Base-by-base conservation (phyloP, 2,888 invertebrate species). In the Malthinus flaveolus region DNA sequence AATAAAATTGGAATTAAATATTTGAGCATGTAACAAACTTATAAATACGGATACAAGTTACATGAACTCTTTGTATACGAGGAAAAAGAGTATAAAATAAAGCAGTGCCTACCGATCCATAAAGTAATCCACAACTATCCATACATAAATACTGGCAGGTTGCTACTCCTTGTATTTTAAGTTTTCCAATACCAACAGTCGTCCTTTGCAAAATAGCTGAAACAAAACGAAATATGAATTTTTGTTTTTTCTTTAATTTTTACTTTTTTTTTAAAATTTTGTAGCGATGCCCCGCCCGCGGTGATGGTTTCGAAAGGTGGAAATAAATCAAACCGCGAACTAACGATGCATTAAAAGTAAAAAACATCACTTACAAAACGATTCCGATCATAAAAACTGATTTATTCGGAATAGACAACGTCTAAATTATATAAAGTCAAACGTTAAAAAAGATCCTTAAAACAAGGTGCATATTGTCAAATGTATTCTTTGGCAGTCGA, bases 61-160 rank as follows among this genome's bases (percentile, higher is more conserved):
- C 23, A 23, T 23, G 23, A 23, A 23, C 23, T 23, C 23, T 23
- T 23, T 23, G 23, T 23, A 23, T 23, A 23, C 9, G 12, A 31
- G 8, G 4, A 35, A 36, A 10, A 49, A 34, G n/a, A n/a, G 32
- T 49, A 55, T 55, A 55, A 49, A 45, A 46, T 33, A 31, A 11
- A 62, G 62, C 65, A 71, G 53, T 77, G 88, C 92, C 88, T 84
- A 93, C 93, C 87, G 92, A 88, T 80, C 91, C 91, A 83, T 92
- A 93, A 72, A 89, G 87, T 79, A 88, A 84, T 79, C 93, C 93
- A 82, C 92, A 93, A 72, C 87, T 84, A 81, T 92, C 91, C 91
- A 93, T 92, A 81, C 93, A 93, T 79, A 93, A 87, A 84, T 87
- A 93, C 79, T 91, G 85, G 79, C 92, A 92, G 71, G 92, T 91